phyloP scores from a whole-genome alignment of 1,140 invertebrate genomes.

The Hylaeus anthracinus region DNA sequence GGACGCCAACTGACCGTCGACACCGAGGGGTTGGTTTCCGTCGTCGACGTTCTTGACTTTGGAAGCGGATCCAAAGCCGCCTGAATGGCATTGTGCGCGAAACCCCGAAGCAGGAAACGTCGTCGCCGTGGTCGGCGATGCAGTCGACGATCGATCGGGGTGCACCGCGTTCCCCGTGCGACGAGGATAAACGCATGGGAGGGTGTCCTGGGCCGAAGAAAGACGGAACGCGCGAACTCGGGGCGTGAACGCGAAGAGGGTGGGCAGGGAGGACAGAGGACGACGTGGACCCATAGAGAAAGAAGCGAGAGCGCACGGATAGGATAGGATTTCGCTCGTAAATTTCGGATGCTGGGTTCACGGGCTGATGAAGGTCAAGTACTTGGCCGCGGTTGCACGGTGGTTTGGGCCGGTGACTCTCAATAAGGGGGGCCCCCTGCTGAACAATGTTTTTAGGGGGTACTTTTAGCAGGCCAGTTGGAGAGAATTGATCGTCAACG shows the following conservation, averaged over 20 bases:
- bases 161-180: conserved; percentile 2
- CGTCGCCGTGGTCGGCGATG: conserved; percentile 19
- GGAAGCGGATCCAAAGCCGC: not conserved
- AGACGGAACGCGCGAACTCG: not conserved
- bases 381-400: conserved; percentile 20
- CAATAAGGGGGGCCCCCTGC: too few relatives aligned
- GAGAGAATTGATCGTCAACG: too few relatives aligned
- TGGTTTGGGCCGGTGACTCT: too few relatives aligned
- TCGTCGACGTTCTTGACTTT: too few relatives aligned
- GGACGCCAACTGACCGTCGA: too few relatives aligned
- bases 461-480: too few relatives aligned
- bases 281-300: not conserved
- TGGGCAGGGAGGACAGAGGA: not conserved
- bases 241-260: not conserved
- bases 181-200: not conserved
- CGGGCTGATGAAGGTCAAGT: conserved; percentile 53
- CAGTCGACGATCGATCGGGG: conserved; percentile 41
- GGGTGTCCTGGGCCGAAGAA: not conserved
- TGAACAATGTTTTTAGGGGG: too few relatives aligned
- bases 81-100: not conserved
- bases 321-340: conserved; percentile 28
- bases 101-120: conserved; percentile 29
- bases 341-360: conserved; percentile 48
- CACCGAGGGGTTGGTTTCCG: too few relatives aligned
- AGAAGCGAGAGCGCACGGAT: not conserved